A percentile compares a stretch with the other conserved stretches of the same genome.
phyloP scores from a whole-genome alignment of 2,888 invertebrate species.

The Bruchidius siliquastri region DNA sequence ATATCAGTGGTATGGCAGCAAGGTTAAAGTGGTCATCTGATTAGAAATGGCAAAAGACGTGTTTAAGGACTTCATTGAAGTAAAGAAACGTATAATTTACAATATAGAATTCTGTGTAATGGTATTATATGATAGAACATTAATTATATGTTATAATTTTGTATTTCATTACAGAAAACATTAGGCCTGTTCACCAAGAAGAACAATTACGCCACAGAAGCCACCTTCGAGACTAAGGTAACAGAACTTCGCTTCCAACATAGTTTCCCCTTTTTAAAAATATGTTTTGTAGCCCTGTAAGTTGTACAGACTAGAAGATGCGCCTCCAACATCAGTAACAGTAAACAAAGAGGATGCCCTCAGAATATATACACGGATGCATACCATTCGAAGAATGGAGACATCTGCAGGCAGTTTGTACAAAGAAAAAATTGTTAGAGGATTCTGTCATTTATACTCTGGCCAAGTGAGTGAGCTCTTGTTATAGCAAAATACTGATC shows the following conservation, averaged over 20 bases:
- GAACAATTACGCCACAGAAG: conserved; percentile 56
- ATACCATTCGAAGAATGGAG: conserved; percentile 87
- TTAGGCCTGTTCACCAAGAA: conserved; percentile 35
- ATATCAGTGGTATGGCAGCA: background rate
- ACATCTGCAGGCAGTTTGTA: conserved; percentile 92
- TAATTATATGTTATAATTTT: background rate
- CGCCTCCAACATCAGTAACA: conserved; percentile 70
- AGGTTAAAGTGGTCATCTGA: background rate
- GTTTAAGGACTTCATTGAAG: background rate
- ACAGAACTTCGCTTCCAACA: background rate
- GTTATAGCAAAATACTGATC: no score
- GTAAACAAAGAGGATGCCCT: conserved; percentile 83
- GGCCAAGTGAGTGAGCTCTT: conserved; percentile 70
- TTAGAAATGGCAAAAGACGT: background rate
- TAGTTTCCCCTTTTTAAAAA: background rate
- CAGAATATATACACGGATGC: conserved; percentile 72
- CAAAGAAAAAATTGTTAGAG: conserved; percentile 93
- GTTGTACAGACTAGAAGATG: conserved; percentile 83
- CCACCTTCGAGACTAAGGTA: conserved; percentile 59
- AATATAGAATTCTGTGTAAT: background rate
- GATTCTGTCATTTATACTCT: conserved; percentile 97
- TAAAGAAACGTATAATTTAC: background rate
- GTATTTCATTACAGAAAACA: conserved; percentile 37
- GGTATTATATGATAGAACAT: background rate
- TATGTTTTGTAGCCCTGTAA: conserved; percentile 67